Evolutionary conservation across 2,888 invertebrate species (phyloP).

Genomic region (Tiphia femorata): DNA sequence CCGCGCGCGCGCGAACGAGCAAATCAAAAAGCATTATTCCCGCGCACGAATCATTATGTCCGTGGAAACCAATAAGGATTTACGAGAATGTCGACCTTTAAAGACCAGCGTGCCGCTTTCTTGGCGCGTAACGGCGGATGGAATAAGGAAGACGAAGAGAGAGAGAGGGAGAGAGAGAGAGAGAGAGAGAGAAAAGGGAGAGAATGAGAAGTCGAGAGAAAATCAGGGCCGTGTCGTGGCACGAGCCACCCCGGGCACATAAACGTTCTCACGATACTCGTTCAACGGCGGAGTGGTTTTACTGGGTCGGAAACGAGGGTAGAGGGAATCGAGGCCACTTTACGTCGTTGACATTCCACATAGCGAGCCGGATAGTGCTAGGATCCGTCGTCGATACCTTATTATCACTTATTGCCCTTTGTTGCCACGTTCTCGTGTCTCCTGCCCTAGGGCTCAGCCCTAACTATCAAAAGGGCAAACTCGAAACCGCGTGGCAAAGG

Average conservation of each 20-base stretch:
- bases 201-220: no score
- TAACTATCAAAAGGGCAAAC: background rate
- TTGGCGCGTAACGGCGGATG: slow-evolving; percentile 7
- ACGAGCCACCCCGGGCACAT: slow-evolving; percentile 7
- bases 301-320: slow-evolving; percentile 21
- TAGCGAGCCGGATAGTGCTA: no score
- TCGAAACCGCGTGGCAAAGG: no score
- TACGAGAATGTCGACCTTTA: slow-evolving; percentile 40
- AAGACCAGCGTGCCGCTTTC: slow-evolving; percentile 35
- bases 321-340: slow-evolving; percentile 42
- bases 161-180: no score
- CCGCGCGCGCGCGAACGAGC: no score
- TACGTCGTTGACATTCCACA: slow-evolving; percentile 54
- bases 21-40: no score
- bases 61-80: slow-evolving; percentile 42
- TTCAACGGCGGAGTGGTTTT: slow-evolving; percentile 23
- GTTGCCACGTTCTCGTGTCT: background rate
- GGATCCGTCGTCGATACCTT: no score
- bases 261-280: slow-evolving; percentile 27
- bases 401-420: slow-evolving; percentile 4
- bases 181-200: no score
- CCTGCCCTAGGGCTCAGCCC: background rate
- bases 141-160: no score
- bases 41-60: no score
- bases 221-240: slow-evolving; percentile 10